phyloP scores from a whole-genome alignment of 1,140 invertebrate species.

The Heterodera schachtii region DNA sequence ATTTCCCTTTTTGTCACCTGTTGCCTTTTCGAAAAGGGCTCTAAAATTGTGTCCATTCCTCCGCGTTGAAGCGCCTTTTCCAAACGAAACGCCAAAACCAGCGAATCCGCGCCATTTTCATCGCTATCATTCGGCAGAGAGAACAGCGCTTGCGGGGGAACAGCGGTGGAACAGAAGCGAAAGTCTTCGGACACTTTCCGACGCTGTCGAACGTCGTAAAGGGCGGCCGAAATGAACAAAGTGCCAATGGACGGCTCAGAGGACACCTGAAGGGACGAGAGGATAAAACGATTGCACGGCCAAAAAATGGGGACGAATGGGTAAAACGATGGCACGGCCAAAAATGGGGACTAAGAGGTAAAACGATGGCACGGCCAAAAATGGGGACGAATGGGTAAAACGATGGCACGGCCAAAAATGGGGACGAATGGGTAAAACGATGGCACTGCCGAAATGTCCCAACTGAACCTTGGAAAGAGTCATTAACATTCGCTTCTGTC shows the following conservation, averaged over 20 bases:
- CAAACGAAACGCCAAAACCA: slow-evolving; percentile 36
- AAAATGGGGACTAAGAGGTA: too few species aligned
- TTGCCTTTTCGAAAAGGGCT: not conserved
- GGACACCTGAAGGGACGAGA: slow-evolving; percentile 23
- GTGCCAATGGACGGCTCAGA: slow-evolving; percentile 56
- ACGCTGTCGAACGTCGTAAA: slow-evolving; percentile 53
- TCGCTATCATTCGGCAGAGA: slow-evolving; percentile 27
- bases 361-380: too few species aligned
- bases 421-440: too few species aligned
- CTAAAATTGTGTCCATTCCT: not conserved
- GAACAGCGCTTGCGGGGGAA: slow-evolving; percentile 27
- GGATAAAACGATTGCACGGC: too few species aligned
- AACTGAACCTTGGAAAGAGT: slow-evolving; percentile 41
- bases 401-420: too few species aligned
- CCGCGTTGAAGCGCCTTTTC: slow-evolving; percentile 26
- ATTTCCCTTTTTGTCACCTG: too few species aligned
- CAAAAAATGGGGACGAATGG: too few species aligned
- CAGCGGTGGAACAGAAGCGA: slow-evolving; percentile 54
- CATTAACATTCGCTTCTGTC: slow-evolving; percentile 36
- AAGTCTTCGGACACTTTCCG: slow-evolving; percentile 58
- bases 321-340: too few species aligned
- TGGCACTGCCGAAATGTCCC: too few species aligned
- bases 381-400: too few species aligned
- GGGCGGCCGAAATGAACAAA: slow-evolving; percentile 51
- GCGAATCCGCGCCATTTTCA: slow-evolving; percentile 29